Evolutionary conservation across 2,113 vertebrate species (phyloP).

Genomic region (Aepyceros melampus): DNA sequence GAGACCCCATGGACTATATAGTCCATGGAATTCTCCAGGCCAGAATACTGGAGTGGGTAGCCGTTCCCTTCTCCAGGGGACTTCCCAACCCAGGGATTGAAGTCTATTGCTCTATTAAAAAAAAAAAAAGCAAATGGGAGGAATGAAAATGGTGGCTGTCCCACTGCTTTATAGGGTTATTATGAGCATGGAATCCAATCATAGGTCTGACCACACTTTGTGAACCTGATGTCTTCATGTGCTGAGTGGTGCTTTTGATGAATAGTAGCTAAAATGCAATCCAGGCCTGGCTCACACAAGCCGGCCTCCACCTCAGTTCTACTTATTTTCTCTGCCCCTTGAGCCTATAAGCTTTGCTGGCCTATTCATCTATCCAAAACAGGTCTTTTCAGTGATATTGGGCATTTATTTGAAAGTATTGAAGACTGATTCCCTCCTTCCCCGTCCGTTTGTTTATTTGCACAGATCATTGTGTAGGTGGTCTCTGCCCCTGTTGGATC

Average conservation of each 20-base stretch:
- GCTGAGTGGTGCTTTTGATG: not conserved
- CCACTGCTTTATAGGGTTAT: not conserved
- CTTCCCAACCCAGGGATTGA: not conserved
- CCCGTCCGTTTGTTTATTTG: not conserved
- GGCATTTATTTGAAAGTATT: not conserved
- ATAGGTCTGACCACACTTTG: not conserved
- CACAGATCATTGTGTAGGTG: not conserved
- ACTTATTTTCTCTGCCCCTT: not conserved
- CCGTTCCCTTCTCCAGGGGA: not conserved
- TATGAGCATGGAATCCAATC: no score
- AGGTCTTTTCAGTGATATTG: not conserved
- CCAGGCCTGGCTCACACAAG: not conserved
- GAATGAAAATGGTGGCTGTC: not conserved
- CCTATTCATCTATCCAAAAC: not conserved
- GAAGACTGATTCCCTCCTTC: not conserved
- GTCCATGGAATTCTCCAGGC: not conserved
- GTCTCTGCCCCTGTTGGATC: fast-evolving
- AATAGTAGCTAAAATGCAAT: not conserved
- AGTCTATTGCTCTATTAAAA: not conserved
- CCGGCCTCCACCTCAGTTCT: no score
- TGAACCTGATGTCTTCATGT: not conserved
- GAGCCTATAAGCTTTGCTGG: not conserved
- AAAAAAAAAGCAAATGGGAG: not conserved
- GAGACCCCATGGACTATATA: not conserved
- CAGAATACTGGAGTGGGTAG: not conserved